Evolutionary conservation across 1,140 invertebrate genomes (phyloP).

Genomic region (Drosophila elegans): DNA sequence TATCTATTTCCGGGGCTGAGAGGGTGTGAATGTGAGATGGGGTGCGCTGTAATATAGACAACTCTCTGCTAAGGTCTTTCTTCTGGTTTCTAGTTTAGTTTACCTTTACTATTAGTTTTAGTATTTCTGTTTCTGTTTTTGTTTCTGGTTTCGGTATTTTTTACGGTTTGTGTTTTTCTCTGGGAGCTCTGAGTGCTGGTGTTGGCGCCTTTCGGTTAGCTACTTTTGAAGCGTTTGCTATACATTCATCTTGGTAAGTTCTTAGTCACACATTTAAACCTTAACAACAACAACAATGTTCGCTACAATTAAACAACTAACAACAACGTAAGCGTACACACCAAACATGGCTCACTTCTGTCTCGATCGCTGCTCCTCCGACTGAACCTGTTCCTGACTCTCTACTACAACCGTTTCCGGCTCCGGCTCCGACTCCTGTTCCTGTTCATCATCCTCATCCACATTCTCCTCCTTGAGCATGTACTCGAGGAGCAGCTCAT

Average conservation of each 20-base stretch:
- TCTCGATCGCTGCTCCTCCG: constrained; percentile 33
- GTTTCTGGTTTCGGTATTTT: constrained; percentile 4
- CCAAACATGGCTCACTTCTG: constrained; percentile 51
- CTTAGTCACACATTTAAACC: constrained; percentile 74
- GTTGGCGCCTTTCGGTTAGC: constrained; percentile 52
- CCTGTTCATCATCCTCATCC: constrained; percentile 23
- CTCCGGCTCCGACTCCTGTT: constrained; percentile 16
- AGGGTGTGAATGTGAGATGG: constrained; percentile 20
- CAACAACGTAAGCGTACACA: constrained; percentile 80
- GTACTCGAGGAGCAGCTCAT: constrained; percentile 70
- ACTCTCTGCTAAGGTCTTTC: constrained; percentile 19
- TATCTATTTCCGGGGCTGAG: constrained; percentile 62
- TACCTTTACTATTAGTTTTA: constrained; percentile 8
- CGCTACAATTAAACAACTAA: constrained; percentile 83
- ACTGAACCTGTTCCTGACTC: constrained; percentile 26
- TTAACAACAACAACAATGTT: constrained; percentile 82
- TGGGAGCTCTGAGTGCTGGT: constrained; percentile 52
- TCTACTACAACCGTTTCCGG: constrained; percentile 16
- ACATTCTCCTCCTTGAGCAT: constrained; percentile 69
- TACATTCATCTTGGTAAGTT: constrained; percentile 70
- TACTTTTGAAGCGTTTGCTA: constrained; percentile 77
- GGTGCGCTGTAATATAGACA: constrained; percentile 9
- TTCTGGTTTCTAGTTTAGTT: constrained; percentile 16
- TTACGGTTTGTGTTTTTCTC: constrained; percentile 14
- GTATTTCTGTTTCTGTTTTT: constrained; percentile 16